A percentile compares a stretch with the other conserved stretches of the same genome.
Evolutionary conservation across 1,140 invertebrate species (phyloP).

Genomic region (Zaprionus davidi): DNA sequence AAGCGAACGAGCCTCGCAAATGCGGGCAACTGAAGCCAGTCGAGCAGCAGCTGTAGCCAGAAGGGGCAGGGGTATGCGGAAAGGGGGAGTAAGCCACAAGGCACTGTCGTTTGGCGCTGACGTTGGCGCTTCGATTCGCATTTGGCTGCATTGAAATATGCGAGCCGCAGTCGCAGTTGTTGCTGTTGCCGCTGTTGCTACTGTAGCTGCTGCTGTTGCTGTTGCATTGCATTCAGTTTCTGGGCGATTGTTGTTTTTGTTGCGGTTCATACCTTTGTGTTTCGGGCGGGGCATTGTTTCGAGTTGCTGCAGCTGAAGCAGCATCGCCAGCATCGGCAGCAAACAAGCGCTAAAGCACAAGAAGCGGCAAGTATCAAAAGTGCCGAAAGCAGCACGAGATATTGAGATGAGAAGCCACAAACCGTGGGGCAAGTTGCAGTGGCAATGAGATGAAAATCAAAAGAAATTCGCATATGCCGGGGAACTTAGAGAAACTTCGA

Average conservation of each 20-base stretch:
- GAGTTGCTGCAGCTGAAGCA: slow-evolving; percentile 39
- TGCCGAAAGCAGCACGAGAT: slow-evolving; percentile 55
- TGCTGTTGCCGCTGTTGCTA: slow-evolving; percentile 33
- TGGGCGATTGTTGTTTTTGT: slow-evolving; percentile 64
- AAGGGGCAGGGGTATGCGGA: not conserved
- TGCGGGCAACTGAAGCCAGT: slow-evolving; percentile 25
- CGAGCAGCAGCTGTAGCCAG: slow-evolving; percentile 2
- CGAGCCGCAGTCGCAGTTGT: slow-evolving; percentile 33
- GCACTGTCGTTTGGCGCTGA: slow-evolving; percentile 9
- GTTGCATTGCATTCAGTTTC: slow-evolving; percentile 56
- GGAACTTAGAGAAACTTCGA: too few relatives aligned
- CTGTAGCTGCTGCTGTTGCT: slow-evolving; percentile 28
- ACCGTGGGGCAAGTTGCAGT: slow-evolving; percentile 24
- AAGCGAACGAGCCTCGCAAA: slow-evolving; percentile 75
- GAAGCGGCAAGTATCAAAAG: slow-evolving; percentile 57
- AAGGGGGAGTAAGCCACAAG: not conserved
- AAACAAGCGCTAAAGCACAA: slow-evolving; percentile 69
- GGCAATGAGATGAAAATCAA: not conserved
- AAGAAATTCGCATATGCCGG: too few relatives aligned
- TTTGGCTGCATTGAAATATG: slow-evolving; percentile 62
- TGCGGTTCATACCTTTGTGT: slow-evolving; percentile 78
- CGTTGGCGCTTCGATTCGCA: slow-evolving; percentile 66
- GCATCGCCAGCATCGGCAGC: slow-evolving; percentile 44
- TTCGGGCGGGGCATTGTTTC: slow-evolving; percentile 64
- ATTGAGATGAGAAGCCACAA: slow-evolving; percentile 12